Percentiles rank a stretch among this genome's conserved stretches.
Evolutionary conservation across 2,888 invertebrate genomes (phyloP).

Genomic region (Stramonita haemastoma): DNA sequence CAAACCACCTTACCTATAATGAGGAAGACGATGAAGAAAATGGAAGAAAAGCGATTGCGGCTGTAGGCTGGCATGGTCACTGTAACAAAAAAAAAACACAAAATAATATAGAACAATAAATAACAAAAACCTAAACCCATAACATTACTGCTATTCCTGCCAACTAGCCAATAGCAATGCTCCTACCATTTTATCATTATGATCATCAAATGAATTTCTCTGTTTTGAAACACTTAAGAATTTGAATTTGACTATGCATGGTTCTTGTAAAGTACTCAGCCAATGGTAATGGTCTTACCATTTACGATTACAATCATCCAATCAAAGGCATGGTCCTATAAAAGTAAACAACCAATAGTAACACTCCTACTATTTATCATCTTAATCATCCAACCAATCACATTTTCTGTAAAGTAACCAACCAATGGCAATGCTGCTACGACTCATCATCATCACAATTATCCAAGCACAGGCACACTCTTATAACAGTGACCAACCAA

Average conservation of each 20-base stretch:
- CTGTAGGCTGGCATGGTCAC: slow-evolving; percentile 76
- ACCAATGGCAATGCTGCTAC: no score
- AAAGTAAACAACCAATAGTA: no score
- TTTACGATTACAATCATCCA: no score
- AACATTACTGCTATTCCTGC: no score
- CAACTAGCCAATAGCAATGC: neutral
- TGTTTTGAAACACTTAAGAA: no score
- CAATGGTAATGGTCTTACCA: no score
- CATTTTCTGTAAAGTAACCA: no score
- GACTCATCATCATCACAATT: neutral
- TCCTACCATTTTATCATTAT: neutral
- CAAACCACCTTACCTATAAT: slow-evolving; percentile 69
- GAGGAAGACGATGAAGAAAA: slow-evolving; percentile 75
- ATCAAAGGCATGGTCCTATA: no score
- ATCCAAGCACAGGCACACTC: neutral
- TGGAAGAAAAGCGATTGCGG: slow-evolving; percentile 70
- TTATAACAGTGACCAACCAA: neutral
- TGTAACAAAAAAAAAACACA: slow-evolving; percentile 52
- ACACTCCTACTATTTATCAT: no score
- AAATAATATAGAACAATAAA: neutral
- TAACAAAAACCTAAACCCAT: neutral
- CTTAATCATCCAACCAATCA: neutral
- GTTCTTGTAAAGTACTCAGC: no score
- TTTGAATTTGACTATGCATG: no score
- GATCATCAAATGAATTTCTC: no score